Evolutionary conservation across 2,113 vertebrate genomes (phyloP).

Genomic region (Chaetura pelagica): DNA sequence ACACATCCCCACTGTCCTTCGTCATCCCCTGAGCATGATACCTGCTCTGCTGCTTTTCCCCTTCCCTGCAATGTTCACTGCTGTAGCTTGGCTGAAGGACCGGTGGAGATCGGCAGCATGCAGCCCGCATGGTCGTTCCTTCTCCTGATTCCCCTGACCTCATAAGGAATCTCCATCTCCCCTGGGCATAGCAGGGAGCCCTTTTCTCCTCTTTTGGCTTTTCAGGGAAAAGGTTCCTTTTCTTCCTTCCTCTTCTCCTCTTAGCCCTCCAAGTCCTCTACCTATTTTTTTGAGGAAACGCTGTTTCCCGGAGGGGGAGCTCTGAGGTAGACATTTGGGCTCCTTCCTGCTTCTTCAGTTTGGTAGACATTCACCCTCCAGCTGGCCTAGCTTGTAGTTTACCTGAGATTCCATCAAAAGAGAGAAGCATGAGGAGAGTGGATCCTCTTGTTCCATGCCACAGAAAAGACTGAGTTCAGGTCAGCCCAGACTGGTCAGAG

Average conservation of each 20-base stretch:
- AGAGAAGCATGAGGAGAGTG: neutral
- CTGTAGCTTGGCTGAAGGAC: neutral
- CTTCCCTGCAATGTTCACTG: neutral
- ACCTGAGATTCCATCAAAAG: neutral
- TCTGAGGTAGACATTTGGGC: fast-evolving
- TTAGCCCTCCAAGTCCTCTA: neutral
- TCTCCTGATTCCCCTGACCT: fast-evolving
- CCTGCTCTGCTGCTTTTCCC: neutral
- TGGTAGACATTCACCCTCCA: neutral
- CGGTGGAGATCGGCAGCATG: fast-evolving
- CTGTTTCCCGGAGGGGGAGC: neutral
- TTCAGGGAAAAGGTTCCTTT: neutral
- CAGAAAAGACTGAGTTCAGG: neutral
- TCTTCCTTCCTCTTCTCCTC: neutral
- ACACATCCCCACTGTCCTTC: neutral
- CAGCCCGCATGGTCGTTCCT: fast-evolving
- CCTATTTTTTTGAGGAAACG: neutral
- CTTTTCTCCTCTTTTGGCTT: neutral
- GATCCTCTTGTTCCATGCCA: neutral
- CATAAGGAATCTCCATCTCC: fast-evolving
- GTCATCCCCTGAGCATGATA: neutral
- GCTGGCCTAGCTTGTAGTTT: neutral
- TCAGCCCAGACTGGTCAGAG: neutral
- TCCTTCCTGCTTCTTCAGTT: neutral
- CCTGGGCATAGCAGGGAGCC: neutral